A percentile compares a stretch with the other conserved stretches of the same genome.
Evolutionary conservation across 2,113 vertebrate genomes (phyloP).

Genomic region (Recurvirostra avosetta): DNA sequence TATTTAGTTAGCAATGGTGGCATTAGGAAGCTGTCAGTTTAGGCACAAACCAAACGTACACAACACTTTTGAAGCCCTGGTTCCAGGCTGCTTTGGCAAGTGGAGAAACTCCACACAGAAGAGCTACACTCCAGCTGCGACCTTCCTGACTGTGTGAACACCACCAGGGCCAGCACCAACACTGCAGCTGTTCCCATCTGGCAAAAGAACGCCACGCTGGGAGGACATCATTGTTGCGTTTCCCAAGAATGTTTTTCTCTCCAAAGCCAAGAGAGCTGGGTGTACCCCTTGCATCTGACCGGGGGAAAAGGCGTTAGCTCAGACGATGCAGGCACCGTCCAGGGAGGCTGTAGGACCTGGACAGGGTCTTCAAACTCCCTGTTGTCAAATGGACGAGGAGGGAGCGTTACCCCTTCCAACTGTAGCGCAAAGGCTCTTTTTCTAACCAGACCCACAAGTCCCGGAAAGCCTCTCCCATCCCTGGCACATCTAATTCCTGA

Average conservation of each 20-base stretch:
- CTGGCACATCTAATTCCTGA: background rate
- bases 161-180: background rate
- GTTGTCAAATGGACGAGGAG: background rate
- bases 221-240: background rate
- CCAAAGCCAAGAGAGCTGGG: background rate
- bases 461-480: background rate
- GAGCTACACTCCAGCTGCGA: background rate
- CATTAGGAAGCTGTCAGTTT: background rate
- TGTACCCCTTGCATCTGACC: rapidly evolving
- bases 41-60: rapidly evolving
- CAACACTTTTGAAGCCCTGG: background rate
- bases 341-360: background rate
- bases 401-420: background rate
- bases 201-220: background rate
- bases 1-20: background rate
- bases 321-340: background rate
- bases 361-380: background rate
- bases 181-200: background rate
- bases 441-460: background rate
- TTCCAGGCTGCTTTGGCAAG: background rate
- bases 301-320: rapidly evolving
- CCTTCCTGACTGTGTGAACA: background rate
- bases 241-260: background rate
- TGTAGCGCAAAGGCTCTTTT: background rate
- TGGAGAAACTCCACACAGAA: background rate